Evolutionary conservation across 64 coral and sea anemone genomes (phyloP), one percentile per base, ranked within the genome.

Genomic region (Pocillopora damicornis): DNA sequence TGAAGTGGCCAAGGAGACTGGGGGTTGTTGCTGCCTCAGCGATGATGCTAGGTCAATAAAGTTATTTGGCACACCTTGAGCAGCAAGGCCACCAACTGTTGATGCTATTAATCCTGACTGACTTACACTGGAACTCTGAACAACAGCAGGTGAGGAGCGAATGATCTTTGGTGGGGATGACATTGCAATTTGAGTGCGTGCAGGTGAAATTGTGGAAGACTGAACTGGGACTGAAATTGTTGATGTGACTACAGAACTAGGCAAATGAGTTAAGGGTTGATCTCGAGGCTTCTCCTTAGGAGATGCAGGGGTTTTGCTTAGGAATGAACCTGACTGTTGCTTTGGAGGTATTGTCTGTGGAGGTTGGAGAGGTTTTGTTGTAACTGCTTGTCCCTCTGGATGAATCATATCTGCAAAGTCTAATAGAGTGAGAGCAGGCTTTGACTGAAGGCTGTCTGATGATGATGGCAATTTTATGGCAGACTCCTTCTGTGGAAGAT

Each of bases 341-440:
- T 83, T 83, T 35, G 86, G 61, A 79, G 87, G 81, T 60, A 66
- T 74, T 38, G 88, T 9, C 15, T 87, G 72, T 51, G 81, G 90
- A 38, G 88, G 84, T 56, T 76, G 65, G 0, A 89, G 59, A 13
- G 88, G 51, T 66, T 97, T 91, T 61, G 76, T 79, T 18, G 64
- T 23, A 15, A 93, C 88, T 34, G 60, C 81, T 30, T 87, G 72
- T 42, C 45, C 67, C n/a, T 93, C 91, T 5, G 79, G 64, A 62
- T 82, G 78, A 4, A 93, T 64, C 58, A 97, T 88, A 69, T 97
- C 91, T 20, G 94, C 94, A 97, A 97, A 97, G 37, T 97, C 94
- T 35, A 97, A 67, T 64, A 97, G 88, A 58, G 94, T 97, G 14
- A 97, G 77, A 72, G 18, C 37, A 61, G 94, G 82, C 82, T 97